Conservation (phyloP, 2,888 invertebrate species). For the Herminia tarsipennalis region DNA sequence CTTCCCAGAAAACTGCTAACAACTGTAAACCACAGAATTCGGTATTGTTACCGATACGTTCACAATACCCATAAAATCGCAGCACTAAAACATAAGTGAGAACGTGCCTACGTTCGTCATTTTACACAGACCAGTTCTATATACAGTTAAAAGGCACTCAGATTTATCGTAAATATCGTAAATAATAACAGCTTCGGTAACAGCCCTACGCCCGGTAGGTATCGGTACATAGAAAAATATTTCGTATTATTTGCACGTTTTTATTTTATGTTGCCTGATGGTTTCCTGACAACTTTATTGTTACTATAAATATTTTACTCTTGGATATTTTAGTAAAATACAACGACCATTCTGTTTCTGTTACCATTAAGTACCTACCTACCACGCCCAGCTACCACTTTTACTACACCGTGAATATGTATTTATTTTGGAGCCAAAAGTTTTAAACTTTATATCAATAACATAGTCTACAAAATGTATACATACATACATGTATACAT, state of each 20-base stretch:
- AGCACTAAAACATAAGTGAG: conserved; percentile 29
- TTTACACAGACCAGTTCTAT: conserved; percentile 19
- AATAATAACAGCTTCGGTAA: conserved; percentile 27
- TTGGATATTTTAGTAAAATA: conserved; percentile 11
- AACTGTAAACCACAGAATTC: conserved; percentile 29
- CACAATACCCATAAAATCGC: conserved; percentile 17
- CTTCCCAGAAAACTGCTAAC: conserved; percentile 17
- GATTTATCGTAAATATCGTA: conserved; percentile 32
- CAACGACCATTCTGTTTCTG: too few relatives aligned
- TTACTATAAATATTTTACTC: conserved; percentile 26
- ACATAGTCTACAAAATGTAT: too few relatives aligned
- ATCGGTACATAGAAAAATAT: conserved; percentile 14
- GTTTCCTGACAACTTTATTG: conserved; percentile 38
- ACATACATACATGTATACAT: too few relatives aligned
- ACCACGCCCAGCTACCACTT: too few relatives aligned
- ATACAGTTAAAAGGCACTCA: conserved; percentile 22
- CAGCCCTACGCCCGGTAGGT: conserved; percentile 20
- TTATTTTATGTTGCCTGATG: conserved; percentile 38
- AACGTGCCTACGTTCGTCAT: conserved; percentile 30
- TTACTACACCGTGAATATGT: too few relatives aligned
- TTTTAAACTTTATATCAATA: too few relatives aligned
- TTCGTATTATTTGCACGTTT: conserved; percentile 36
- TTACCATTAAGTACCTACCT: too few relatives aligned
- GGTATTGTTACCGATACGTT: conserved; percentile 20
- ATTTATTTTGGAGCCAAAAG: too few relatives aligned